Evolutionary conservation across 2,888 invertebrate species (phyloP).

Genomic region (Lottia gigantea): DNA sequence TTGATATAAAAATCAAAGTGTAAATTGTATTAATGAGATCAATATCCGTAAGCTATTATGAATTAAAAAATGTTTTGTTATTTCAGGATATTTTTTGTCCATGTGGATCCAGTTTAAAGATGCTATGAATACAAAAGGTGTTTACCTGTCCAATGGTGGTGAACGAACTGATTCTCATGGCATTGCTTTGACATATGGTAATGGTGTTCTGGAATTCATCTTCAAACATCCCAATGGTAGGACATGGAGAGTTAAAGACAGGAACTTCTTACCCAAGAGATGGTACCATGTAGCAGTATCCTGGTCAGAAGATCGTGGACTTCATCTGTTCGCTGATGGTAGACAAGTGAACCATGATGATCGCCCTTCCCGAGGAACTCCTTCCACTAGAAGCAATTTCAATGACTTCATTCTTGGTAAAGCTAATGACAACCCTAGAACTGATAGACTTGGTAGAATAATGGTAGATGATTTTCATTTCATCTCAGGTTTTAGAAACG

Average conservation of each 20-base stretch:
- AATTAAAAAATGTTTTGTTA: neutral
- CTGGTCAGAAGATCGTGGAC: slow-evolving; percentile 49
- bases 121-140: slow-evolving; percentile 44
- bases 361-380: slow-evolving; percentile 10
- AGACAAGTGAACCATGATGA: slow-evolving; percentile 40
- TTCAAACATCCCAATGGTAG: slow-evolving; percentile 57
- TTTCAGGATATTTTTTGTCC: slow-evolving; percentile 61
- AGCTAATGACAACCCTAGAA: slow-evolving; percentile 48
- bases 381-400: slow-evolving; percentile 26
- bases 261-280: slow-evolving; percentile 48
- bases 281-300: slow-evolving; percentile 66
- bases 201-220: slow-evolving; percentile 56
- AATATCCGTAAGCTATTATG: too few species aligned
- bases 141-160: slow-evolving; percentile 65
- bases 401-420: slow-evolving; percentile 62
- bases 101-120: slow-evolving; percentile 61
- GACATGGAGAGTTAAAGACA: slow-evolving; percentile 51
- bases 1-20: too few species aligned
- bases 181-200: slow-evolving; percentile 62
- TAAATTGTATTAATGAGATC: too few species aligned
- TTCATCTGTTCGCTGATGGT: slow-evolving; percentile 60
- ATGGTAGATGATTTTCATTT: slow-evolving; percentile 64
- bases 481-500: slow-evolving; percentile 49
- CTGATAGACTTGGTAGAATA: slow-evolving; percentile 43
- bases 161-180: slow-evolving; percentile 59